These are phyloP conservation scores for Theonella swinhoei DNA, from an alignment of 37 sponge, comb jelly and placozoan species.

Conservation along the genomic window DNA sequence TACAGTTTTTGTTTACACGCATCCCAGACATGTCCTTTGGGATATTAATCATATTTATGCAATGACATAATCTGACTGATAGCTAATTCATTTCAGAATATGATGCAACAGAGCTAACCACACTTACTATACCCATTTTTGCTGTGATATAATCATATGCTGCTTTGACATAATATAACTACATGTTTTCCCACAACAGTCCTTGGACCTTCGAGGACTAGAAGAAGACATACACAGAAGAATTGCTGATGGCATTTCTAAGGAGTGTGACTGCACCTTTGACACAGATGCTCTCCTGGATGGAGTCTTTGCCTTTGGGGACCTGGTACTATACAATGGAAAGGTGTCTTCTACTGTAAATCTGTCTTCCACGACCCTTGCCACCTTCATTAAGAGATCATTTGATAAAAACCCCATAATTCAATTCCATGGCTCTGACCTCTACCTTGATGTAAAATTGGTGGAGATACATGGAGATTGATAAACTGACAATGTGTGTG, in stretches of 20 bases:
- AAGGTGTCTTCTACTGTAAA: background rate
- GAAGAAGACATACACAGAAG: background rate
- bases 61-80: too few species aligned
- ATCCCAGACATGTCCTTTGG: too few species aligned
- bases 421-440: background rate
- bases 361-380: background rate
- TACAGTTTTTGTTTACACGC: too few species aligned
- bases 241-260: background rate
- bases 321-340: background rate
- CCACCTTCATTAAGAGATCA: background rate
- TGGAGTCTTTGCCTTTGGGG: background rate
- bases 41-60: too few species aligned
- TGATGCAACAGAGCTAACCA: background rate
- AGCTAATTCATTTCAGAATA: too few species aligned
- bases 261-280: background rate
- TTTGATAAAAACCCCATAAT: background rate
- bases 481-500: too few species aligned
- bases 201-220: background rate
- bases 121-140: too few species aligned
- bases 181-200: background rate
- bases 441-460: background rate
- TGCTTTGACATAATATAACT: background rate
- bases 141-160: too few species aligned
- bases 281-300: background rate
- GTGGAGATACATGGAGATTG: too few species aligned